phyloP scores from a whole-genome alignment of 23 tunicate species.

The Diplosoma virens region DNA sequence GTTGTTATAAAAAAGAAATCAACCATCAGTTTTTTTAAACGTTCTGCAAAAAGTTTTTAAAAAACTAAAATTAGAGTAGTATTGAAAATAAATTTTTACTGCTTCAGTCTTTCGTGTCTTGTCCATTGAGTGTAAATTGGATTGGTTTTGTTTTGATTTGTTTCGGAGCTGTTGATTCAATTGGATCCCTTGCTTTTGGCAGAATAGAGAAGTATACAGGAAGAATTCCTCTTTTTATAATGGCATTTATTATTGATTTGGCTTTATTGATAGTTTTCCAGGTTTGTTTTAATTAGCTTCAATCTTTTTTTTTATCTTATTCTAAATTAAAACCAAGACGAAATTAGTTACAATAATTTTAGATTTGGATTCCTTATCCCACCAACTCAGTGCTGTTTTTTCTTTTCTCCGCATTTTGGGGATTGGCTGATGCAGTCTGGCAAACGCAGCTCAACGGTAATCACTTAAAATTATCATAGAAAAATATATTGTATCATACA shows the following conservation, averaged over 20 bases:
- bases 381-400: constrained; percentile 49
- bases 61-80: too few species aligned
- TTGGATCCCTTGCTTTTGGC: constrained; percentile 68
- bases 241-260: constrained; percentile 65
- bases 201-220: constrained; percentile 76
- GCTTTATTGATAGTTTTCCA: too few species aligned
- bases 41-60: too few species aligned
- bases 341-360: not conserved
- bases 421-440: constrained; percentile 89
- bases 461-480: too few species aligned
- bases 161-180: constrained; percentile 78
- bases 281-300: not conserved
- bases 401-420: constrained; percentile 84
- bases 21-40: too few species aligned
- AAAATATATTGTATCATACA: too few species aligned
- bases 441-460: constrained; percentile 88
- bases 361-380: constrained; percentile 85
- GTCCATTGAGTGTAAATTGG: constrained; percentile 91
- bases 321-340: not conserved
- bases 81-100: too few species aligned
- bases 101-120: constrained; percentile 84
- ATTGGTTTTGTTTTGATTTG: constrained; percentile 91
- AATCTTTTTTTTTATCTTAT: not conserved
- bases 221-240: constrained; percentile 43
- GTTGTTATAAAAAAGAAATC: too few species aligned